phyloP scores from a whole-genome alignment of 1,140 invertebrate species.

The Solen grandis region DNA sequence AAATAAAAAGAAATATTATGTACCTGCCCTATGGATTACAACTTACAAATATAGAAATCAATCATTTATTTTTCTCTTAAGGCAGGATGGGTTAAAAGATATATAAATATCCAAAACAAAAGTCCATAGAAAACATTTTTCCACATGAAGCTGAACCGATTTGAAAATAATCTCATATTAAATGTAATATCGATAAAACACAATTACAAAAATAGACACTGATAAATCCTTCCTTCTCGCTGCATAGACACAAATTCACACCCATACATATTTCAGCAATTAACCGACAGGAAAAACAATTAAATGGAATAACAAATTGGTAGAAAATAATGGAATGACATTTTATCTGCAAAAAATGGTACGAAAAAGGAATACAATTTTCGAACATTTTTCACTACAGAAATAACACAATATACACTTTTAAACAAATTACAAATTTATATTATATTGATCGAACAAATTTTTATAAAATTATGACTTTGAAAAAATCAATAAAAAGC shows the following conservation, averaged over 20 bases:
- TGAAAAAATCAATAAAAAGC: not conserved
- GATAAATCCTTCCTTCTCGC: not conserved
- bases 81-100: not conserved
- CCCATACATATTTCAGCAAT: not conserved
- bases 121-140: not conserved
- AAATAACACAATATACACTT: not conserved
- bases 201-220: not conserved
- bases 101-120: not conserved
- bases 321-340: not conserved
- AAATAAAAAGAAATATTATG: conserved; percentile 2
- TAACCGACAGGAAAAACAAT: not conserved
- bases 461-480: not conserved
- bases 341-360: not conserved
- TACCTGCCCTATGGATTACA: not conserved
- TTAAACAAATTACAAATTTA: not conserved
- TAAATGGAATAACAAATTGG: not conserved
- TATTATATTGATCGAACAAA: not conserved
- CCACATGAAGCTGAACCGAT: not conserved
- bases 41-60: not conserved
- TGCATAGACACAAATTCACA: not conserved
- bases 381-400: not conserved
- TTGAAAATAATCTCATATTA: not conserved
- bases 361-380: not conserved
- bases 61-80: not conserved
- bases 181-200: not conserved